Base-by-base conservation (phyloP, 1,140 invertebrate genomes). In the Formica selysi region DNA sequence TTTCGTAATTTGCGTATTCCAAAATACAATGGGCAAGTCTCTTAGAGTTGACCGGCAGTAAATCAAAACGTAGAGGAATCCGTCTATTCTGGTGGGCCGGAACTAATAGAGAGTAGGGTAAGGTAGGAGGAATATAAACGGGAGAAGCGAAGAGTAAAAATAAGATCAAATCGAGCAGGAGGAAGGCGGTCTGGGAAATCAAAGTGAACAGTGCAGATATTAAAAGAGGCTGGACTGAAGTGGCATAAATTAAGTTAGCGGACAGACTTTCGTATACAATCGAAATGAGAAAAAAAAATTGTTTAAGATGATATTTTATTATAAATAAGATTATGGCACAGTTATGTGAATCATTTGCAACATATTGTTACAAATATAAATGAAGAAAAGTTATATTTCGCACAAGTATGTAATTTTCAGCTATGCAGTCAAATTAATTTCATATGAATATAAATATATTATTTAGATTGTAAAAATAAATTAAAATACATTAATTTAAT, bases 1-100 rank as follows among this genome's bases (percentile, higher is more conserved):
- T 93, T 89, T 92, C 81, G 90, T 85, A 94, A 94, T 95, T 95
- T 94, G 92, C 91, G 91, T 94, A 91, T 92, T 91, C 86, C 62
- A 26, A 76, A 59, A 62, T 76, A 85, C 86, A 76, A 81, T 90
- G 70, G 91, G 68, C 91, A 92, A 93, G 93, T 93, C 92, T 93
- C 87, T 94, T 93, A 87, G 29, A 73, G 89, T 88, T 91, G 70
- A 36, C 89, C 83, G 89, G 92, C 87, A 90, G 92, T 95, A 95
- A 95, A 95, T 95, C 95, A 94, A 87, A 87, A 78, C 61, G 81
- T 86, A 65, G 67, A 83, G 67, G 62, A 78, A 87, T 87, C 59
- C 70, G 80, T 73, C 62, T 68, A 57, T 61, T 64, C 51, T 74
- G 32, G 54, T 51, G 29, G 29, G 10, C 13, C 48, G 68, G 41